phyloP scores from a whole-genome alignment of 2,888 invertebrate genomes.

The Ormyrus rosae region DNA sequence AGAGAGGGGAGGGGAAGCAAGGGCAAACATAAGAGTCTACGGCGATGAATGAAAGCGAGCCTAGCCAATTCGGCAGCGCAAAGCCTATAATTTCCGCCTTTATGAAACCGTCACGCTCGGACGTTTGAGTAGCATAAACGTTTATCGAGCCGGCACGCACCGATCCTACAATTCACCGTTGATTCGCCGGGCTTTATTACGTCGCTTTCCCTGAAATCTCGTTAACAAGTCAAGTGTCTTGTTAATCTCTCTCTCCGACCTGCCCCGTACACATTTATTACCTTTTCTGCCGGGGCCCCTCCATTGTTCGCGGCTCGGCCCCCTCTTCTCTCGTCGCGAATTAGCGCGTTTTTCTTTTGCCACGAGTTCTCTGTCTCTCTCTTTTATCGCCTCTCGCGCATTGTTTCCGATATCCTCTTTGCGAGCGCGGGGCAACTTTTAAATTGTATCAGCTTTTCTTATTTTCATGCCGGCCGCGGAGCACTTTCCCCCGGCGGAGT shows the following conservation, averaged over 20 bases:
- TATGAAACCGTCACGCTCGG: slow-evolving; percentile 64
- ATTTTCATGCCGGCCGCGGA: neutral
- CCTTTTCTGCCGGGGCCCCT: too few relatives aligned
- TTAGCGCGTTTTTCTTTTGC: neutral
- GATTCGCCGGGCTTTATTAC: slow-evolving; percentile 26
- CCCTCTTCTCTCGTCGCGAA: too few relatives aligned
- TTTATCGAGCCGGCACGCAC: slow-evolving; percentile 39
- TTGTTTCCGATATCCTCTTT: neutral
- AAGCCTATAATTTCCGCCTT: slow-evolving; percentile 65
- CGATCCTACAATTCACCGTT: slow-evolving; percentile 29
- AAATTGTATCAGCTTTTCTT: slow-evolving; percentile 1
- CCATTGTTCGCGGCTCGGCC: too few relatives aligned
- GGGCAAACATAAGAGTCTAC: slow-evolving; percentile 21
- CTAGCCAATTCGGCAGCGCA: slow-evolving; percentile 58
- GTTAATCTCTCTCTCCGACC: slow-evolving; percentile 14
- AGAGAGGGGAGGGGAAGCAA: slow-evolving; percentile 35
- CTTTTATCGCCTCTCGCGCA: neutral
- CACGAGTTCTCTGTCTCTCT: neutral
- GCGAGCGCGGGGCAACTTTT: neutral
- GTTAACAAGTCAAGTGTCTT: slow-evolving; percentile 26
- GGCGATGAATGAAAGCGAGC: slow-evolving; percentile 55
- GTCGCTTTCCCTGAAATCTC: slow-evolving; percentile 38
- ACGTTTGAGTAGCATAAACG: slow-evolving; percentile 59
- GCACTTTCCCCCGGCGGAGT: neutral
- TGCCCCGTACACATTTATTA: too few relatives aligned